Evolutionary conservation across 2,888 invertebrate genomes (phyloP).

Genomic region (Limnephilus marmoratus): DNA sequence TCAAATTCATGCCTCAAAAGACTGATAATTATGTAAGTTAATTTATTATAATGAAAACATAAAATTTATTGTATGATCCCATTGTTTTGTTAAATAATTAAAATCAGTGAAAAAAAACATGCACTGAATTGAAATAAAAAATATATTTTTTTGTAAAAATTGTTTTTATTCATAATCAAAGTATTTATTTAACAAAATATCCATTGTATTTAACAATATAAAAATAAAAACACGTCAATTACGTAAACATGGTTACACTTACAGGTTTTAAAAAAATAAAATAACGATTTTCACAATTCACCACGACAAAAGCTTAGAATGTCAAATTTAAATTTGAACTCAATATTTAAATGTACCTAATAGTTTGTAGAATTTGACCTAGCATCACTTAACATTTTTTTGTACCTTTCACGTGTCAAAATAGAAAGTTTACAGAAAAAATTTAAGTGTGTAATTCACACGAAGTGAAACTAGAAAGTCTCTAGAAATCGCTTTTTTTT

Average conservation of each 20-base stretch:
- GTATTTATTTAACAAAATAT: background rate
- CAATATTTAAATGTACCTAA: background rate
- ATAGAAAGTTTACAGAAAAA: background rate
- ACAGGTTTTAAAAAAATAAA: background rate
- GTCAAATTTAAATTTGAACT: background rate
- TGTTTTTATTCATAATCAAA: background rate
- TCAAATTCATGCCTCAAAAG: constrained; percentile 16
- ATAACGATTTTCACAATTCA: background rate
- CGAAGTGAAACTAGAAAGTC: too few species aligned
- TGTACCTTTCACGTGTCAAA: background rate
- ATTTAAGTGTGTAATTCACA: too few species aligned
- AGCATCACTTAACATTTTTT: background rate
- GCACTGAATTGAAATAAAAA: constrained; percentile 38
- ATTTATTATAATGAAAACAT: constrained; percentile 33
- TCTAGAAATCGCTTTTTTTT: too few species aligned
- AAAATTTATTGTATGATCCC: constrained; percentile 32
- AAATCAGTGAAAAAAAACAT: constrained; percentile 27
- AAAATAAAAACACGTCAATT: background rate
- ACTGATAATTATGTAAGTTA: constrained; percentile 44
- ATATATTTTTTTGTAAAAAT: constrained; percentile 26
- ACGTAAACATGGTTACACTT: background rate
- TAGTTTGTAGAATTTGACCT: background rate
- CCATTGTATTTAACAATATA: background rate
- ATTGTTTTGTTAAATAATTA: constrained; percentile 15
- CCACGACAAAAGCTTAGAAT: background rate